Base-by-base conservation (phyloP, 35 echinoderm and acorn worm genomes). In the Nesometra sesokonis region DNA sequence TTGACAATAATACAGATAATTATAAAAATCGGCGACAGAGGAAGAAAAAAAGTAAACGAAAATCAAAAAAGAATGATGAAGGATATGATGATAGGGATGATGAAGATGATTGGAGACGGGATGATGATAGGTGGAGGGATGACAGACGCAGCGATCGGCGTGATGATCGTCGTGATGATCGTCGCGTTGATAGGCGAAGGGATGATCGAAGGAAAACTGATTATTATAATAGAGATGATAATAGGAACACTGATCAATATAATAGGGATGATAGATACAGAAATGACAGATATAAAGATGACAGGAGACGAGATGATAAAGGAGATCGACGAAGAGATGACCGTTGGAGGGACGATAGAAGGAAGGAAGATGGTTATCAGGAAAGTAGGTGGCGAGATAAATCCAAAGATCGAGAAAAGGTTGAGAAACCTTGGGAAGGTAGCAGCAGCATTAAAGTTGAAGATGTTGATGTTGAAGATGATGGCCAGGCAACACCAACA, bases 31-130 rank as follows among this genome's bases (percentile, higher is more conserved):
- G 21, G 21, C 52, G 52, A 67, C 23, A 19, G 52, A 67, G 21
- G 21, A 67, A 67, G 23, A 67, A 67, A 67, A 67, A 67, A 67
- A 67, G 52, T 11, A 67, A 67, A 67, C 0, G 52, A 67, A 67
- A 67, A 11, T 1, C 2, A 67, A 19, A 67, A 67, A 19, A 67
- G 52, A 67, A 46, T 46, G 80, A 87, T 35, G 39, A 78, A 78
- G 86, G 80, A 40, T 37, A n/a, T 1, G 37, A 78, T 36, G 86
- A 87, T 36, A 77, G 85, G 34, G 57, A 87, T 37, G 86, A 87
- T 38, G 32, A 37, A 15, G 35, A 37, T 81, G 79, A 81, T 23
- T 37, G 79, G 35, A 34, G 35, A 35, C 7, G 52, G 23, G 52
- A 67, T 67, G 52, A 67, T 67, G 52, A 67, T 67, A 67, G 52